Evolutionary conservation across 2,113 vertebrate genomes (phyloP), one percentile per base, ranked within the genome.

Genomic region (Triplophysa tibetana): DNA sequence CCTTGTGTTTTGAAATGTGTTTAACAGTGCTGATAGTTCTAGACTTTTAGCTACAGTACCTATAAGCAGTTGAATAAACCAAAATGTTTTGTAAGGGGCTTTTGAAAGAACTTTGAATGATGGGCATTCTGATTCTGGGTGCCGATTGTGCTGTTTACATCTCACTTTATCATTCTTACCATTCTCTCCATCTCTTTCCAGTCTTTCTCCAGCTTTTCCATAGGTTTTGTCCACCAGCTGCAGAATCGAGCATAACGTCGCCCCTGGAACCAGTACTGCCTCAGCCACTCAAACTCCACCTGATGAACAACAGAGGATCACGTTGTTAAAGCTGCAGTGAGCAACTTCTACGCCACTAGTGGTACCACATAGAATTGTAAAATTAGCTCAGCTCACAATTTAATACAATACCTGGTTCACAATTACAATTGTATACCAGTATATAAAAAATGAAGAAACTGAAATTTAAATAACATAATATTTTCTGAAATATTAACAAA

Each of bases 231-330:
- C 97, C 98, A 99, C 96, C 96, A 99, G 79, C 96, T 95, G 75
- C 93, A 96, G 88, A 92, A 98, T 29, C 94, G 95, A 82, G 90
- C 88, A 79, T 95, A 97, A 8, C 97, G 94, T 81, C 89, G 94
- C 80, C 96, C 96, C 92, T 99, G 98, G 91, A 99, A 99, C 97
- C 96, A 98, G 85, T 96, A 99, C 89, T 98, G 98, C 54, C 96
- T 90, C 80, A 99, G 92, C 97, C 97, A 98, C 81, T 99, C 96
- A 81, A 98, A 98, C 88, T 98, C 97, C 43, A 98, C 96, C 96
- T 98, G 88, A 24, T 0, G 43, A 63, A 1, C 23, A 81, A 83
- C 74, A 85, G 75, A 61, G 75, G 50, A 8, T 48, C 13, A 62
- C 45, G 3, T 38, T 48, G 72, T 61, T 61, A 41, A 45, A 61